Percentiles rank a stretch among this genome's conserved stretches.
Evolutionary conservation across 2,797 vertebrate species (phyloP).

Genomic region (Hypotaenidia okinawae): DNA sequence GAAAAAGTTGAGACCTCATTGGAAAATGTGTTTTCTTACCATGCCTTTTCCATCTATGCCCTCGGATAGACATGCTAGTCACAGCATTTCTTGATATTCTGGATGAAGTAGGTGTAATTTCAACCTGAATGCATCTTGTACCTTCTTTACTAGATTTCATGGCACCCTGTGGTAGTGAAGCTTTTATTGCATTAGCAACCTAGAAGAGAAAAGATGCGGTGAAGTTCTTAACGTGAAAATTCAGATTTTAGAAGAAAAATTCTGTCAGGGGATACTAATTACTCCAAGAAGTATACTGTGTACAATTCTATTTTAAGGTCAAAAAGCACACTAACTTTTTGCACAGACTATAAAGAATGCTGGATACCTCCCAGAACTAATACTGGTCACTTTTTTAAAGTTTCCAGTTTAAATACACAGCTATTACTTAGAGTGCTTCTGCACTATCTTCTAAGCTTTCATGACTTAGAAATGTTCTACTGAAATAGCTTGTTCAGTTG

Average conservation of each 20-base stretch:
- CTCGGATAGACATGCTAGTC: conserved; percentile 96
- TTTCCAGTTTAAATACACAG: background rate
- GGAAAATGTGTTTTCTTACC: conserved; percentile 81
- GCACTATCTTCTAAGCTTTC: background rate
- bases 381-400: background rate
- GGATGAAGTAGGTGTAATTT: conserved; percentile 95
- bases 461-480: background rate
- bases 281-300: background rate
- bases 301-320: background rate
- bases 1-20: background rate
- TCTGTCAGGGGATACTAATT: background rate
- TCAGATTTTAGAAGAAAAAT: background rate
- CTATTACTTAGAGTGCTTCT: background rate
- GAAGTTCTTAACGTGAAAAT: conserved; percentile 57
- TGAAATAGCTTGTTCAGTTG: background rate
- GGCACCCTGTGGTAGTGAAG: conserved; percentile 88
- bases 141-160: conserved; percentile 94
- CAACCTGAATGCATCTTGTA: conserved; percentile 94
- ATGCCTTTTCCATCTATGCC: conserved; percentile 98
- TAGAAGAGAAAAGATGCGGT: conserved; percentile 56
- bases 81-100: conserved; percentile 98
- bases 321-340: background rate
- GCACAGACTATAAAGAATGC: background rate
- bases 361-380: background rate
- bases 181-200: conserved; percentile 98